Conservation (phyloP, 2,888 invertebrate genomes). For the Drosophila mercatorum region DNA sequence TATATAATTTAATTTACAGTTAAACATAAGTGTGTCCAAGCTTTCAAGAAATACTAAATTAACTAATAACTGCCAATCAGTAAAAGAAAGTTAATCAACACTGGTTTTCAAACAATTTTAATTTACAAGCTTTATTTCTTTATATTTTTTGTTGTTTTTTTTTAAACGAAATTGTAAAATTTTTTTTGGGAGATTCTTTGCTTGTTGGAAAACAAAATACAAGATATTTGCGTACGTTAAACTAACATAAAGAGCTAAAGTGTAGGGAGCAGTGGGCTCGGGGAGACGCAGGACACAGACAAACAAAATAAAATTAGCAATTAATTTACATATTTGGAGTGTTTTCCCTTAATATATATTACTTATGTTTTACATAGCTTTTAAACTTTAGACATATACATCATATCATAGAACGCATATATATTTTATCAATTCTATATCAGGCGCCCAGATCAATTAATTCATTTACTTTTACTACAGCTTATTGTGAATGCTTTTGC, state of each 20-base stretch:
- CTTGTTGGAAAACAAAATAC: conserved; percentile 30
- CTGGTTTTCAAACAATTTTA: conserved; percentile 35
- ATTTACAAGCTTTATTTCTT: conserved; percentile 77
- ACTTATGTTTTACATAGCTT: conserved; percentile 74
- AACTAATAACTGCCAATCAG: conserved; percentile 20
- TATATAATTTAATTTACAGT: not conserved
- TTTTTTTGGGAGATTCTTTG: conserved; percentile 32
- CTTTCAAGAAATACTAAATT: not conserved
- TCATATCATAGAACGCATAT: conserved; percentile 60
- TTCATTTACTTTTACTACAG: conserved; percentile 59
- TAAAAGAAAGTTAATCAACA: conserved; percentile 18
- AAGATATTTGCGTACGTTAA: conserved; percentile 18
- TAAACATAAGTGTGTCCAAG: not conserved
- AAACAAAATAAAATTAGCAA: conserved; percentile 33
- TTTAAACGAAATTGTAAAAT: conserved; percentile 43
- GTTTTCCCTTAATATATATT: conserved; percentile 61
- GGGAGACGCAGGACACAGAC: not conserved
- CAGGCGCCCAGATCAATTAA: conserved; percentile 42
- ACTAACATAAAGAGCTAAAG: conserved; percentile 31
- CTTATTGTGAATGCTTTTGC: conserved; percentile 52
- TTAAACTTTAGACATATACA: conserved; percentile 69
- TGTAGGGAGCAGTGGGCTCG: conserved; percentile 2
- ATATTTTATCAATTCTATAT: conserved; percentile 25
- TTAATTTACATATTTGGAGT: conserved; percentile 81
- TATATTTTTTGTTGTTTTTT: conserved; percentile 26